These are phyloP conservation scores for Meloidogyne chitwoodi DNA, from an alignment of 1,140 invertebrate species.

Conservation along the genomic window DNA sequence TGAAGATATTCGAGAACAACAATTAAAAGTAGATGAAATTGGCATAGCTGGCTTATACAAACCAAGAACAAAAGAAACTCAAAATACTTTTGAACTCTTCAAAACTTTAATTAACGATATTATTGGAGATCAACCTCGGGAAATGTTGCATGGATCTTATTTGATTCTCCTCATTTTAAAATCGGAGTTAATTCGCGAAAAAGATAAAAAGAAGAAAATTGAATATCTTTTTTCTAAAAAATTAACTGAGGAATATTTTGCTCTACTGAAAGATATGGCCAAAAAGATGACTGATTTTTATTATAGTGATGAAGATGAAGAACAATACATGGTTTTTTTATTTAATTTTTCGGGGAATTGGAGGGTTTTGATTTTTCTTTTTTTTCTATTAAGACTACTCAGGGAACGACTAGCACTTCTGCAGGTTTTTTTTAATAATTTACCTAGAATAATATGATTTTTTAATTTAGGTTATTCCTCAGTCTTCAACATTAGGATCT, in stretches of 20 bases:
- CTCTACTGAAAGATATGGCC: constrained; percentile 87
- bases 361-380: neutral
- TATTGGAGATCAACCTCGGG: constrained; percentile 89
- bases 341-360: neutral
- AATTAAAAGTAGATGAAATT: constrained; percentile 71
- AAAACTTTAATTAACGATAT: constrained; percentile 93
- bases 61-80: constrained; percentile 92
- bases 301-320: constrained; percentile 67
- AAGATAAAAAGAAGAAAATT: constrained; percentile 85
- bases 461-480: too few relatives aligned
- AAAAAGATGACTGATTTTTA: constrained; percentile 96
- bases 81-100: constrained; percentile 91
- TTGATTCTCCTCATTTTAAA: constrained; percentile 91
- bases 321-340: constrained; percentile 75
- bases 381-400: constrained; percentile 2
- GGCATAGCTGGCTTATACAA: constrained; percentile 91
- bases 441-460: too few relatives aligned
- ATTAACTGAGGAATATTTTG: constrained; percentile 88
- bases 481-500: too few relatives aligned
- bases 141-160: constrained; percentile 93
- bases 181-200: constrained; percentile 81
- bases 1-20: constrained; percentile 58
- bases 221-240: constrained; percentile 75
- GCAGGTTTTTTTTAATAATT: too few relatives aligned
- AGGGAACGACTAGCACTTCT: too few relatives aligned